Evolutionary conservation across 2,888 invertebrate species (phyloP).

Genomic region (Nomada hirtipes): DNA sequence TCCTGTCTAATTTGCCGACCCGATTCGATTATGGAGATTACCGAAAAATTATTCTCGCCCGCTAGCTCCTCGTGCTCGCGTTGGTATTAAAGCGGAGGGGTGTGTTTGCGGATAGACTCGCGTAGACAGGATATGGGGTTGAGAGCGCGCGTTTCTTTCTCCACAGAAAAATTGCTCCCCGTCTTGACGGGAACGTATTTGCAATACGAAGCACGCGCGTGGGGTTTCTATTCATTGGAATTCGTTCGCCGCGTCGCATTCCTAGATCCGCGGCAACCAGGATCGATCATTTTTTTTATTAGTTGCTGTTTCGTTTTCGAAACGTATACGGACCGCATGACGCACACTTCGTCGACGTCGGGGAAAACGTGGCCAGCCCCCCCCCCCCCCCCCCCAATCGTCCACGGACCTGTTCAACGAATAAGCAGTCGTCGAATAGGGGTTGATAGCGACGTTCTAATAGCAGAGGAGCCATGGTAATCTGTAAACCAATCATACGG

Average conservation of each 20-base stretch:
- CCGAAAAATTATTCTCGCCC: slow-evolving; percentile 46
- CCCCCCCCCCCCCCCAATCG: slow-evolving; percentile 29
- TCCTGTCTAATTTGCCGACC: slow-evolving; percentile 39
- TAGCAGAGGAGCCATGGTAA: slow-evolving; percentile 69
- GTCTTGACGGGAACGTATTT: no score
- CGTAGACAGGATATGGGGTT: no score
- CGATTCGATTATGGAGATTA: slow-evolving; percentile 60
- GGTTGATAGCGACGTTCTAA: slow-evolving; percentile 35
- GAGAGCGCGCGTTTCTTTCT: background rate
- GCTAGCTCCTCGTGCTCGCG: background rate
- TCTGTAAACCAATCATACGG: slow-evolving; percentile 82
- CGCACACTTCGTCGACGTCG: slow-evolving; percentile 3
- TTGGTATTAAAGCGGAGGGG: slow-evolving; percentile 34
- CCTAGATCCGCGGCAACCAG: background rate
- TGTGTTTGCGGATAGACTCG: background rate
- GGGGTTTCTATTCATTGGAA: slow-evolving; percentile 10
- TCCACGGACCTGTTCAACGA: slow-evolving; percentile 24
- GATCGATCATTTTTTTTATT: no score
- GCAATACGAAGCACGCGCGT: slow-evolving; percentile 2
- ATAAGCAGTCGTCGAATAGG: slow-evolving; percentile 42
- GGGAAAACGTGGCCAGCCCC: slow-evolving; percentile 18
- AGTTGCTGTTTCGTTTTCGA: no score
- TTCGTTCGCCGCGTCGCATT: slow-evolving; percentile 9
- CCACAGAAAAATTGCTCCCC: background rate
- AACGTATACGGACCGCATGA: background rate